Evolutionary conservation across 2,113 vertebrate species (phyloP), one percentile per base, ranked within the genome.

Genomic region (Cariama cristata): DNA sequence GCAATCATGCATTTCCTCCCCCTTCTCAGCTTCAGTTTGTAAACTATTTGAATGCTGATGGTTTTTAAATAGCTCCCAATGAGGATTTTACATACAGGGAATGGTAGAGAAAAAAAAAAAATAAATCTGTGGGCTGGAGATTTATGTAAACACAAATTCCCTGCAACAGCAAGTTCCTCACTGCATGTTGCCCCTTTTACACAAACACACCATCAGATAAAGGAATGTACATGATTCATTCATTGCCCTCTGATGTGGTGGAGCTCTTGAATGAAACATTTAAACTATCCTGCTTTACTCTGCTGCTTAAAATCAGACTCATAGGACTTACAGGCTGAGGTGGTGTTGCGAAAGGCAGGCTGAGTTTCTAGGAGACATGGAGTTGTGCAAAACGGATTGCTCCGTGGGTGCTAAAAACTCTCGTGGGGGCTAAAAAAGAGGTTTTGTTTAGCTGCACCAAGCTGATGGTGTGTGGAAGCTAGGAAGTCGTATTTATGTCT

Each of bases 161-260:
- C 44, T 33, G 53, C 72, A 73, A 88, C 79, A 60, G 47, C 82
- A 90, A 93, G 76, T 69, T 91, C 75, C 75, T 86, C 72, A 26
- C 87, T 92, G 92, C 91, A 79, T 94, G 79, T 96, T 11, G 8
- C 81, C 97, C 91, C 45, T 94, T 95, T 81, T 63, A 86, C 63
- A 87, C 71, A 97, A 98, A 96, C 79, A 97, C 73, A 87, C 80
- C 88, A 91, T 93, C 87, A 94, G 96, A 93, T 88, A 97, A 93
- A 96, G 87, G 91, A 66, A 94, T 63, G 93, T 90, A 86, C n/a
- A 35, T 96, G 92, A 97, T 97, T 97, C 87, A 88, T 90, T 83
- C 40, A 2, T 19, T 95, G 91, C 69, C 74, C 81, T 93, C 92
- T 97, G 91, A 81, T 91, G 90, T 92, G 96, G 90, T 90, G 73